Evolutionary conservation across 1,140 invertebrate species (phyloP), one percentile per base, ranked within the genome.

Genomic region (Drosophila kanapiae): DNA sequence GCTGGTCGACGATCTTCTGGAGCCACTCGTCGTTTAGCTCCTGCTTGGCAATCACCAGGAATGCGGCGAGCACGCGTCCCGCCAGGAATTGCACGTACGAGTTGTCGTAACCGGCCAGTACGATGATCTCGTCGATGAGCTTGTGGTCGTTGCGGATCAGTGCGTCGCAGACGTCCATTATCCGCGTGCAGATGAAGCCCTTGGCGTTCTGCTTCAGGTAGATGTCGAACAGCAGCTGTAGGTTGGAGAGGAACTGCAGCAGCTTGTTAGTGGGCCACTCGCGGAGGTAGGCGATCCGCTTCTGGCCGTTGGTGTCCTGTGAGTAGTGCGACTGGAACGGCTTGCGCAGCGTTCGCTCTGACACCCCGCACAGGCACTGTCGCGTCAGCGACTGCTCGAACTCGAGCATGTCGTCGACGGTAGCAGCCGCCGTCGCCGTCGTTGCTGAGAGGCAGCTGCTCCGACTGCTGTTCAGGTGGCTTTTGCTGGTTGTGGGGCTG

Each of bases 191-290:
- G 92, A 97, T 96, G 27, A 96, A 94, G 2, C 97, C 96, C 77
- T 95, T 95, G 38, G 95, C 95, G 78, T 97, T 97, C 92, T 98
- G 97, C 87, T 97, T 96, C 47, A 97, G 94, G 80, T 97, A 97
- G 31, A 97, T 95, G 88, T 97, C 96, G 91, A 97, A 97, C 48
- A 98, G 93, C 7, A 98, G 93, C 75, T 98, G 96, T 72, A 98
- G 94, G 74, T 96, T 96, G 58, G 96, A 97, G 51, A 98, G 93
- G 85, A 97, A 97, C 77, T 96, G 95, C 7, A 97, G 86, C 8
- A 95, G 95, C 84, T 95, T 95, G 68, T 95, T 95, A 6, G 95
- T 91, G 8, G 95, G 95, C 96, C 96, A 97, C 72, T 96, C 95
- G 4, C 94, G 94, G 48, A 97, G 91, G 11, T 94, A 93, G 11